These are phyloP conservation scores for Tringa solitaria DNA, from an alignment of 2,113 vertebrate genomes.

Conservation along the genomic window DNA sequence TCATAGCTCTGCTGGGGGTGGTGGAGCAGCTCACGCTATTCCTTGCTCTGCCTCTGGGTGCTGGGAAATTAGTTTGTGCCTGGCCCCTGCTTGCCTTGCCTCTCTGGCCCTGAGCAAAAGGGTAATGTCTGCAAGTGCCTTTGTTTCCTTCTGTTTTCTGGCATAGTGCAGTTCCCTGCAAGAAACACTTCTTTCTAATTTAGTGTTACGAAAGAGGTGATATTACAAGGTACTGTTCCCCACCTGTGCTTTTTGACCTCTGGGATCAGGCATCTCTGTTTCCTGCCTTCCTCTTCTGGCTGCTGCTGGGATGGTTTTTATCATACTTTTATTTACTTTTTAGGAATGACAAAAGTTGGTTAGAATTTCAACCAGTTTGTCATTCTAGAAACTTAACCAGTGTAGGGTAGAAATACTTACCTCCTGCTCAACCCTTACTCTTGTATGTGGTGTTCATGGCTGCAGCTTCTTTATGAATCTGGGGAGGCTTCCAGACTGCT, in stretches of 20 bases:
- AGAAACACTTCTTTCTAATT: background rate
- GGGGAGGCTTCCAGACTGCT: background rate
- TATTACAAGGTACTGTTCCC: background rate
- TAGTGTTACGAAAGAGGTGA: background rate
- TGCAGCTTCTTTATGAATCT: background rate
- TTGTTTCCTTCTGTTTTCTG: background rate
- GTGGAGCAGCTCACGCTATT: accelerated
- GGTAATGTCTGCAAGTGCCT: background rate
- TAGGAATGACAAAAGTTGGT: background rate
- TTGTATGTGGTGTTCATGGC: background rate
- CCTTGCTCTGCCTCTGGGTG: background rate
- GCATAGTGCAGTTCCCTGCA: background rate
- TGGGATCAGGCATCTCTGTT: accelerated
- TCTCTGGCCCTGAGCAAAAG: background rate
- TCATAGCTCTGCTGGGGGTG: background rate
- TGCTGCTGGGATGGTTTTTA: background rate
- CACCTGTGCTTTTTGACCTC: background rate
- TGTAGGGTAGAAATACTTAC: background rate
- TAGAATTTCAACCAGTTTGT: background rate
- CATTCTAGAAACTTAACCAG: background rate
- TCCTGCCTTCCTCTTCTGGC: accelerated
- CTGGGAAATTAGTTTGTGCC: background rate
- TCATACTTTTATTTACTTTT: background rate
- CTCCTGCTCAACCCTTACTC: background rate
- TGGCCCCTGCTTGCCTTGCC: background rate